Percentiles rank a stretch among this genome's conserved stretches.
These are phyloP conservation scores for Poeciliopsis infans DNA, from an alignment of 2,797 vertebrate species.

Conservation along the genomic window DNA sequence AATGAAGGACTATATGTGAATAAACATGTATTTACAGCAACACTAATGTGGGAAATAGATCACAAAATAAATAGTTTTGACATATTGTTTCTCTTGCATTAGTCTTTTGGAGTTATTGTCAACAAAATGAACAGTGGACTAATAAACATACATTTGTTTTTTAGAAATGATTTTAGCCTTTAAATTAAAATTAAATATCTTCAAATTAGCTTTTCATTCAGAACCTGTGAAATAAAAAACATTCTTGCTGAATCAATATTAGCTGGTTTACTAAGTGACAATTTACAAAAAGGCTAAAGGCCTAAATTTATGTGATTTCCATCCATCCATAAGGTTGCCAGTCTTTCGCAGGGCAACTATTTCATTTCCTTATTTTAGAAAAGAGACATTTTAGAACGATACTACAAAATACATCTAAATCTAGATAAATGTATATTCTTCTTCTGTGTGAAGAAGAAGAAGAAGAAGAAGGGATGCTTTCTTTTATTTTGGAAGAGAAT, in stretches of 20 bases:
- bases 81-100: background rate
- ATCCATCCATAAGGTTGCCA: too few species aligned
- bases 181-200: background rate
- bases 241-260: background rate
- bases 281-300: background rate
- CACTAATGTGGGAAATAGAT: background rate
- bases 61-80: background rate
- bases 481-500: background rate
- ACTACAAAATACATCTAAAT: background rate
- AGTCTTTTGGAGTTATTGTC: background rate
- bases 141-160: background rate
- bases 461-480: background rate
- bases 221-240: background rate
- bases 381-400: background rate
- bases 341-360: too few species aligned
- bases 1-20: background rate
- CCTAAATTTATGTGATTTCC: background rate
- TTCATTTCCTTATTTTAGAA: background rate
- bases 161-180: background rate
- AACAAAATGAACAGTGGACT: background rate
- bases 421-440: background rate
- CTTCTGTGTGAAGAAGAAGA: background rate
- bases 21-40: background rate
- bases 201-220: background rate
- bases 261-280: background rate